A percentile compares a stretch with the other conserved stretches of the same genome.
phyloP scores from a whole-genome alignment of 2,888 invertebrate genomes.

The Crossocerus cetratus region DNA sequence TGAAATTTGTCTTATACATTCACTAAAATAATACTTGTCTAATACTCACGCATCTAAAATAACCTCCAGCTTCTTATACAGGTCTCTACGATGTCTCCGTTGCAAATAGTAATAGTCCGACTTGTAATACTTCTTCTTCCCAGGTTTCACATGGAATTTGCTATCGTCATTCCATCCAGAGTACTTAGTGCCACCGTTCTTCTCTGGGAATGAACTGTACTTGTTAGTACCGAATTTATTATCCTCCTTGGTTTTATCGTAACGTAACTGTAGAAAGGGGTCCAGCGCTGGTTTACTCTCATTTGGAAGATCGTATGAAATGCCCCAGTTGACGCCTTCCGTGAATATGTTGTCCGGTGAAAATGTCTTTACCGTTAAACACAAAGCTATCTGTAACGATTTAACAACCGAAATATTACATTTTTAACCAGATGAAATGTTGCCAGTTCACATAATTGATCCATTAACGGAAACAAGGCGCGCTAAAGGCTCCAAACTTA shows the following conservation, averaged over 20 bases:
- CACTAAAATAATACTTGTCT: not conserved
- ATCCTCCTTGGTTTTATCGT: conserved; percentile 60
- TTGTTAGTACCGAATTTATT: conserved; percentile 42
- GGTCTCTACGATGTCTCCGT: conserved; percentile 82
- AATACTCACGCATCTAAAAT: conserved; percentile 84
- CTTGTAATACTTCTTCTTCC: conserved; percentile 65
- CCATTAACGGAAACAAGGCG: no score
- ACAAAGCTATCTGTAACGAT: conserved; percentile 78
- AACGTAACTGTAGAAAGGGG: conserved; percentile 68
- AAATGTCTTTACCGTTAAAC: conserved; percentile 79
- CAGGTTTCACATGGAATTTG: conserved; percentile 53
- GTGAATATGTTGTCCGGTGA: conserved; percentile 78
- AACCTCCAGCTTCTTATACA: conserved; percentile 84
- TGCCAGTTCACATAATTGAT: no score
- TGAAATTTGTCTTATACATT: no score
- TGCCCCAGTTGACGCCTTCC: conserved; percentile 85
- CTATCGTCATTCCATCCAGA: conserved; percentile 53
- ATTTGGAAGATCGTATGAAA: conserved; percentile 80
- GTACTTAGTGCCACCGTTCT: conserved; percentile 40
- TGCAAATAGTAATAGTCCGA: conserved; percentile 75
- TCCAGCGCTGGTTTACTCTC: conserved; percentile 73
- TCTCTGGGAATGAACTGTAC: conserved; percentile 27
- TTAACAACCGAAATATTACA: not conserved
- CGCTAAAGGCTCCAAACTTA: no score
- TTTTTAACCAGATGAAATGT: not conserved